These are phyloP conservation scores for Sylvia atricapilla DNA, from an alignment of 2,113 vertebrate genomes.

Conservation along the genomic window DNA sequence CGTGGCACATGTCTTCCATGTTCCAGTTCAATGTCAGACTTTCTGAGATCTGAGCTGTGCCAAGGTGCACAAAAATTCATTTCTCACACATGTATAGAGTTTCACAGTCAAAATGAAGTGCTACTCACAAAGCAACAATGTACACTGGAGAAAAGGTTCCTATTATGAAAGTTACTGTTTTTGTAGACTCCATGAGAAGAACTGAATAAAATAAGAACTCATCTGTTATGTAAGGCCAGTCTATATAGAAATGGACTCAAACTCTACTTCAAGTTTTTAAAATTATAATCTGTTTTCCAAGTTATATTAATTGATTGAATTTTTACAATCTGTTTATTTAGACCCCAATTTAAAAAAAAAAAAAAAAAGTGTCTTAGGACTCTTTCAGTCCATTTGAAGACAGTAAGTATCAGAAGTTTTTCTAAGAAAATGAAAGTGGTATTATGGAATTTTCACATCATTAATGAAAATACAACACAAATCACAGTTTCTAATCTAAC, in stretches of 20 bases:
- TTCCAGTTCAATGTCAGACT: neutral
- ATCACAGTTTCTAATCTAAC: neutral
- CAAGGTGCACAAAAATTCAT: neutral
- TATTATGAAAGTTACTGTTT: neutral
- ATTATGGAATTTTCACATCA: neutral
- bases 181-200: neutral
- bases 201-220: neutral
- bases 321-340: neutral
- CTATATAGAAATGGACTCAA: neutral
- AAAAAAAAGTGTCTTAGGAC: neutral
- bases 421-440: neutral
- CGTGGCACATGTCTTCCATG: neutral
- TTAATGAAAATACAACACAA: neutral
- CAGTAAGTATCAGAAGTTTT: neutral
- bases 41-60: neutral
- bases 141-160: neutral
- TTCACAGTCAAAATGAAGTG: neutral
- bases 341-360: neutral
- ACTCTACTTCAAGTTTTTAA: neutral
- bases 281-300: neutral
- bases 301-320: neutral
- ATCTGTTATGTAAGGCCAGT: neutral
- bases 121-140: neutral
- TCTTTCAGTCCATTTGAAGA: neutral
- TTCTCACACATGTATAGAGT: neutral